phyloP scores from a whole-genome alignment of 2,113 vertebrate species.

The Lepisosteus oculatus region DNA sequence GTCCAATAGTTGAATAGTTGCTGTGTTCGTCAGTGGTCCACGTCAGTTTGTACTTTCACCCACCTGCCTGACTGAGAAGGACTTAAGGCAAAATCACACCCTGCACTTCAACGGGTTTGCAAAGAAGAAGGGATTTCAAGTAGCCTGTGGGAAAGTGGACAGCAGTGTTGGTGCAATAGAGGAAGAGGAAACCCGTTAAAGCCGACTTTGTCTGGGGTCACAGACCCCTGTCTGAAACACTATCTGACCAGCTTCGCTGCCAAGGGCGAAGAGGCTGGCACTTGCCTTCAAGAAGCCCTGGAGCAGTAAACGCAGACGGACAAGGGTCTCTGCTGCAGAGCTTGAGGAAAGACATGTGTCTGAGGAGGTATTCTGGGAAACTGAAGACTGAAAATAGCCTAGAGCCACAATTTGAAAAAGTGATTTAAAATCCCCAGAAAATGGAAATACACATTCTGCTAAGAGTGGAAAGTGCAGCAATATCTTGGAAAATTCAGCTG shows the following conservation, averaged over 20 bases:
- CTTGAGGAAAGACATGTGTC: not conserved
- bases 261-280: too few relatives aligned
- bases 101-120: not conserved
- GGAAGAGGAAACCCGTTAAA: not conserved
- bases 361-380: not conserved
- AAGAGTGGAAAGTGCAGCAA: not conserved
- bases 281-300: too few relatives aligned
- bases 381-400: not conserved
- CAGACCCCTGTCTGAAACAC: too few relatives aligned
- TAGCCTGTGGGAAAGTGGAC: not conserved
- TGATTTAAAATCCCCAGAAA: too few relatives aligned
- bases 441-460: not conserved
- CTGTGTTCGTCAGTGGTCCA: not conserved
- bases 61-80: not conserved
- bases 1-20: too few relatives aligned
- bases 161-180: conserved; percentile 10
- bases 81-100: not conserved
- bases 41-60: not conserved
- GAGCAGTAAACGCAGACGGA: too few relatives aligned
- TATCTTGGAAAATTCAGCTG: not conserved
- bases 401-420: not conserved
- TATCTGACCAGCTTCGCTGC: too few relatives aligned
- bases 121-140: not conserved
- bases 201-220: not conserved
- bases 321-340: not conserved